phyloP scores from a whole-genome alignment of 2,888 invertebrate species.

The Rhorus exstirpatorius region DNA sequence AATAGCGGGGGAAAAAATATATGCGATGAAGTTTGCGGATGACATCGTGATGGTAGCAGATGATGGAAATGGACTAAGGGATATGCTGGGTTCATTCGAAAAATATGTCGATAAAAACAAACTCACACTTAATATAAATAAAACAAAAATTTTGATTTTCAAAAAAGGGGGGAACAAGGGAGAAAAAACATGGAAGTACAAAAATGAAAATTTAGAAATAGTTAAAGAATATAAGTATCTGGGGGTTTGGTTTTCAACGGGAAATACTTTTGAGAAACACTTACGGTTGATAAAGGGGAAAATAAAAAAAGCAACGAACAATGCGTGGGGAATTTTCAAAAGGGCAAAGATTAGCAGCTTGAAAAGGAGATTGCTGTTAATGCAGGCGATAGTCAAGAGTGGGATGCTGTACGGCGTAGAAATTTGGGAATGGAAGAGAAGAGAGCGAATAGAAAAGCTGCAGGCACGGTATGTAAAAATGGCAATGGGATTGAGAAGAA shows the following conservation, averaged over 20 bases:
- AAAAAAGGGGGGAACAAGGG: conserved; percentile 55
- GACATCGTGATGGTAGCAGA: conserved; percentile 65
- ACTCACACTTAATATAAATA: conserved; percentile 50
- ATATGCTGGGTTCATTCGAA: conserved; percentile 45
- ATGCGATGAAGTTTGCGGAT: conserved; percentile 62
- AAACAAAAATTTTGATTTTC: conserved; percentile 65
- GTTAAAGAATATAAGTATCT: conserved; percentile 68
- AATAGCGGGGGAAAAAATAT: conserved; percentile 62
- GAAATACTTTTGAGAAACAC: conserved; percentile 34
- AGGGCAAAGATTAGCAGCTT: conserved; percentile 35
- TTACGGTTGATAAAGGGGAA: conserved; percentile 36
- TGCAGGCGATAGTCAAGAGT: conserved; percentile 34
- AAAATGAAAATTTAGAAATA: conserved; percentile 51
- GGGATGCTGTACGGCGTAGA: conserved; percentile 61
- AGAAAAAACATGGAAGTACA: conserved; percentile 48
- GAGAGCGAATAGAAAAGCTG: conserved; percentile 7
- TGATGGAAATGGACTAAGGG: conserved; percentile 33
- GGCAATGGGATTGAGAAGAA: conserved; percentile 19
- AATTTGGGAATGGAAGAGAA: conserved; percentile 65
- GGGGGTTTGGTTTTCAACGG: conserved; percentile 51
- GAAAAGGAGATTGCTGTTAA: conserved; percentile 42
- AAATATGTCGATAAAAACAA: conserved; percentile 49
- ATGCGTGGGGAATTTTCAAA: conserved; percentile 55
- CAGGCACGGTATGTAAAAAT: conserved; percentile 26
- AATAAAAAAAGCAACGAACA: conserved; percentile 12